Base-by-base conservation (phyloP, 2,113 vertebrate genomes). In the Sitta europaea region DNA sequence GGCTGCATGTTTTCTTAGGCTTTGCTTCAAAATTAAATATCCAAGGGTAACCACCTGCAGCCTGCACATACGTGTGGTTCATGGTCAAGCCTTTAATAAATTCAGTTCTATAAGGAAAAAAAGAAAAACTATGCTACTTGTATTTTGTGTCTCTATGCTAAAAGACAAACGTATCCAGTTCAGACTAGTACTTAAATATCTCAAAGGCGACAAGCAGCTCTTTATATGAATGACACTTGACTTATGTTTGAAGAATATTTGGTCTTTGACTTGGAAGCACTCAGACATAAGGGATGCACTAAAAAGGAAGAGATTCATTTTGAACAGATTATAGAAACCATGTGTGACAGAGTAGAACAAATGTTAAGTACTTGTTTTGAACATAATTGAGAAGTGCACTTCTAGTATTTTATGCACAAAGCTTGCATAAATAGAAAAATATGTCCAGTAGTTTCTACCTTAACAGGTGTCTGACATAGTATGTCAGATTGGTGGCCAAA, bases 251-350 rank as follows among this genome's bases (percentile, higher is more conserved):
- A 92, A 85, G 87, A 88, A 67, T 72, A 87, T 87, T 84, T 94
- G 83, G 88, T 82, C 66, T 92, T 93, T 77, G 87, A 75, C 84
- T 95, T 95, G 54, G 78, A 96, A 87, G 14, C 25, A 59, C 33
- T 72, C 66, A 94, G 33, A 54, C 50, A 81, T 74, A 54, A 85
- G 23, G 25, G 70, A 85, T 76, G 28, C 23, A 88, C 65, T 80
- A 72, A 75, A 92, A 94, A 67, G 22, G 47, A 73, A 76, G 50
- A 73, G 45, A 74, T 65, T 35, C 0, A 33, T 88, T 90, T 90
- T 84, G 45, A 90, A 53, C 24, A 76, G 59, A 58, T 92, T 84
- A 88, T 62, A 86, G 70, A 90, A 90, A 83, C 35, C 84, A 81
- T 47, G 57, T 86, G 57, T 87, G 81, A 72, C 28, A 84, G 54